Percentiles rank a stretch among this genome's conserved stretches.
Evolutionary conservation across 2,888 invertebrate species (phyloP).

Genomic region (Zygothrica quintamaculata): DNA sequence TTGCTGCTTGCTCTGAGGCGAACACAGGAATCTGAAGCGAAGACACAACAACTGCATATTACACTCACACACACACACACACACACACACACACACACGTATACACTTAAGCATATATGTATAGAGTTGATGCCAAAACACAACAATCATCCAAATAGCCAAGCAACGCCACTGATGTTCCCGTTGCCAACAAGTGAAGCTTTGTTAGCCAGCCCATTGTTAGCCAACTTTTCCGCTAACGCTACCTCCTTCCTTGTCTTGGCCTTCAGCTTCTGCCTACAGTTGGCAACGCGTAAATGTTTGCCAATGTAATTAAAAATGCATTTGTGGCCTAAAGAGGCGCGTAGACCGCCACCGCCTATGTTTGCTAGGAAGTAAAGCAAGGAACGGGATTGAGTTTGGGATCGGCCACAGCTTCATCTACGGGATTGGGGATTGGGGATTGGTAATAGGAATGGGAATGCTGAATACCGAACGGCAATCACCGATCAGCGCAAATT

Average conservation of each 20-base stretch:
- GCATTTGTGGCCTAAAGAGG: constrained; percentile 70
- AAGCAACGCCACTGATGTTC: constrained; percentile 27
- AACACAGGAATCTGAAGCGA: constrained; percentile 16
- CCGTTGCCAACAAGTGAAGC: constrained; percentile 34
- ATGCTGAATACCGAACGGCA: constrained; percentile 36
- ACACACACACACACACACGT: constrained; percentile 26
- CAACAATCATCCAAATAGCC: constrained; percentile 74
- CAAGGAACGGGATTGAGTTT: constrained; percentile 21
- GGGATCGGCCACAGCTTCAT: neutral
- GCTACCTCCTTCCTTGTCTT: neutral
- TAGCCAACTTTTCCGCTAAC: constrained; percentile 6
- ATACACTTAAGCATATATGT: no score
- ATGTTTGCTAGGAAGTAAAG: constrained; percentile 27
- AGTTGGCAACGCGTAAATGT: constrained; percentile 63
- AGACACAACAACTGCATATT: constrained; percentile 40
- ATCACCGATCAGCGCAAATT: constrained; percentile 73
- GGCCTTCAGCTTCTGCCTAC: neutral
- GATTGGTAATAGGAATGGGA: neutral
- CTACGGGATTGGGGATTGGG: no score
- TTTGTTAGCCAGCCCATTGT: constrained; percentile 27
- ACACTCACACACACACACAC: constrained; percentile 26
- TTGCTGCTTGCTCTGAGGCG: constrained; percentile 35
- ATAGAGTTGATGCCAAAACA: constrained; percentile 60
- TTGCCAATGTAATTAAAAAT: constrained; percentile 78
- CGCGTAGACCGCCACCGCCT: constrained; percentile 45